Conservation (phyloP, 2,888 invertebrate species). For the Eupithecia tripunctaria region DNA sequence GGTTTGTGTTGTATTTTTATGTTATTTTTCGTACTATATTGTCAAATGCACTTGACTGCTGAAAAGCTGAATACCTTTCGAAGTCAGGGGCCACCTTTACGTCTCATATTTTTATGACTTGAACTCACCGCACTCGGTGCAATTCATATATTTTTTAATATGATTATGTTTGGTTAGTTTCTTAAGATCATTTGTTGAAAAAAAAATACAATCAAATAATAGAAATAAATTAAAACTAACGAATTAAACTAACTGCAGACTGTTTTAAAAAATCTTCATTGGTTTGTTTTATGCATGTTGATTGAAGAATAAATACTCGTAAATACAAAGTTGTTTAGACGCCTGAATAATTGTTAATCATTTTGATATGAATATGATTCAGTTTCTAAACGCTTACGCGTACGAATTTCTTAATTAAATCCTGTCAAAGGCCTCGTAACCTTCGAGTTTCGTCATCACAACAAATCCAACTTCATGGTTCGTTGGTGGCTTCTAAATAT, state of each 20-base stretch:
- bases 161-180: neutral
- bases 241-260: too few species aligned
- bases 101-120: neutral
- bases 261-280: too few species aligned
- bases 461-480: conserved; percentile 53
- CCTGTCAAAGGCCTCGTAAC: neutral
- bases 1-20: conserved; percentile 22
- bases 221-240: too few species aligned
- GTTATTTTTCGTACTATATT: conserved; percentile 18
- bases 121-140: neutral
- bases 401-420: neutral
- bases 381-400: neutral
- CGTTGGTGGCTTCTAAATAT: conserved; percentile 36
- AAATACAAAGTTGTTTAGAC: neutral
- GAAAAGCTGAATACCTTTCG: neutral
- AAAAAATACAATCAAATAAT: too few species aligned
- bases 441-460: conserved; percentile 37
- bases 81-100: neutral
- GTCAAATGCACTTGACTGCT: conserved; percentile 25
- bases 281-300: neutral
- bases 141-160: neutral
- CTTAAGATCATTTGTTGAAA: too few species aligned
- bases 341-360: neutral
- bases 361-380: neutral
- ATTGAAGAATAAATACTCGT: neutral